These are phyloP conservation scores for Neoaliturus tenellus DNA, from an alignment of 2,888 invertebrate genomes.

Conservation along the genomic window DNA sequence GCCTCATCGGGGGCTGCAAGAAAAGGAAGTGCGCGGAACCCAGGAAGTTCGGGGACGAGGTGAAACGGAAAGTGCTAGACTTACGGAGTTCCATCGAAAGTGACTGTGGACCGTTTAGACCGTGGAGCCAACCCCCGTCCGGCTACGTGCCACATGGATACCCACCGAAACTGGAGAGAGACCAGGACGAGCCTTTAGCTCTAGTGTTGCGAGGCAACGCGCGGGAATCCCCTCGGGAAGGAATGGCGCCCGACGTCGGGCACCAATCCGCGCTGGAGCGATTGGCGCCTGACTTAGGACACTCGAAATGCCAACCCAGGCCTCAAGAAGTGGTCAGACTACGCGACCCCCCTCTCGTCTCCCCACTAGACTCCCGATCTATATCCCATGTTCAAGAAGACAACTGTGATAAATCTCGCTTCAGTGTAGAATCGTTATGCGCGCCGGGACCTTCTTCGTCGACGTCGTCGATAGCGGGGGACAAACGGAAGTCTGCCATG, in stretches of 20 bases:
- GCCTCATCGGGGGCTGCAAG: slow-evolving; percentile 73
- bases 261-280: slow-evolving; percentile 57
- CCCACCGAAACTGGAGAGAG: slow-evolving; percentile 66
- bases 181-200: slow-evolving; percentile 64
- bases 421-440: slow-evolving; percentile 47
- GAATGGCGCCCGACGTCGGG: slow-evolving; percentile 57
- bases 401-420: slow-evolving; percentile 19
- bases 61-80: slow-evolving; percentile 70
- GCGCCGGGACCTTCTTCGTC: slow-evolving; percentile 22
- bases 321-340: slow-evolving; percentile 61
- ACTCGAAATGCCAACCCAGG: slow-evolving; percentile 12
- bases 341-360: neutral
- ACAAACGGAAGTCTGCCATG: slow-evolving; percentile 3
- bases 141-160: slow-evolving; percentile 68
- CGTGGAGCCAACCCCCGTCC: slow-evolving; percentile 76
- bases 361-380: neutral
- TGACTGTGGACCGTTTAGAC: slow-evolving; percentile 75
- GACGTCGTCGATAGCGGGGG: neutral
- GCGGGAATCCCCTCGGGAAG: slow-evolving; percentile 58
- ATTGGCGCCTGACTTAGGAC: slow-evolving; percentile 57
- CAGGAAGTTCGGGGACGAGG: slow-evolving; percentile 73
- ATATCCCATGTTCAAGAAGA: neutral
- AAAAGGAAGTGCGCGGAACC: slow-evolving; percentile 83
- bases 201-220: slow-evolving; percentile 62
- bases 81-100: slow-evolving; percentile 71